Evolutionary conservation across 2,113 vertebrate species (phyloP), one percentile per base, ranked within the genome.

Genomic region (Perca flavescens): DNA sequence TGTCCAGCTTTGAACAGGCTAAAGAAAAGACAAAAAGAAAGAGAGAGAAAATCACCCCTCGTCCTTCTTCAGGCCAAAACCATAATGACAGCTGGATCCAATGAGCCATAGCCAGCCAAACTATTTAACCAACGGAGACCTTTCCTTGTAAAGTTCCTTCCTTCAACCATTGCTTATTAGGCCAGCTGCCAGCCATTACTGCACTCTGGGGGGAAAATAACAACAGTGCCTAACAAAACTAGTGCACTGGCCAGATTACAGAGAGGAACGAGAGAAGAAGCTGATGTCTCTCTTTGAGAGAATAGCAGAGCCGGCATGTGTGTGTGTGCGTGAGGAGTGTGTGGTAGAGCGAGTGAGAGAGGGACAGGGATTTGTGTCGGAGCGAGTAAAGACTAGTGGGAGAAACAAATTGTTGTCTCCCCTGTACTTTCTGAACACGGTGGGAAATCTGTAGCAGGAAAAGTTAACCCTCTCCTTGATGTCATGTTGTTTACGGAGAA

Each of bases 11-110:
- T 78, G 47, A 57, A 49, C 22, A 57, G 21, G 25, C 40, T 15
- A 2, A 79, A 75, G 43, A 78, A 56, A 46, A 65, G 4, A 58
- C 17, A 36, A 36, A 36, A 36, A 9, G 3, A 36, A 3, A n/a
- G 10, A 15, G 9, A 34, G 15, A 61, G 61, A 43, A 62, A 77
- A 54, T 50, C 54, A 43, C 73, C 19, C 43, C 43, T 77, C 50
- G 11, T 66, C 54, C 21, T 77, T 11, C 47, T 67, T 76, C 28
- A 58, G 86, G 74, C 60, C 62, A 76, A 82, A 86, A 40, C 52
- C 53, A 83, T 83, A 60, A 86, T 74, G 65, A 34, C 28, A 66
- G 43, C 50, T 81, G 79, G 80, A 80, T 77, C 66, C 77, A 80
- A 63, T 74, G 72, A 84, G 69, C 57, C 83, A 65, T 19, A 28